Conservation (phyloP, 2,888 invertebrate species). For the Podabrus alpinus region DNA sequence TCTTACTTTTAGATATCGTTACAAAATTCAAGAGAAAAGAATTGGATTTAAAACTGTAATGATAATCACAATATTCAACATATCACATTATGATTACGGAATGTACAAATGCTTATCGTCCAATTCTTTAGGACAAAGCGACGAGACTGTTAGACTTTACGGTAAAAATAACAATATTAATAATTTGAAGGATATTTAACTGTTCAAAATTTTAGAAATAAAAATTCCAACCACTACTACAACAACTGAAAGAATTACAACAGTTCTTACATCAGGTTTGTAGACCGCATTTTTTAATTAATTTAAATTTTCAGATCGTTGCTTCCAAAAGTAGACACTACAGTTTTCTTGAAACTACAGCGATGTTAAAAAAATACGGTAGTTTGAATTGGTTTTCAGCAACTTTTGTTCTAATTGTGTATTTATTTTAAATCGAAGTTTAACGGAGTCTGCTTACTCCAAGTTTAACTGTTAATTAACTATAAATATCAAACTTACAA, state of each 20-base stretch:
- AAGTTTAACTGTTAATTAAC: too few species aligned
- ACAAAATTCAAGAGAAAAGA: slow-evolving; percentile 65
- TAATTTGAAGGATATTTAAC: background rate
- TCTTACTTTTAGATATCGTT: slow-evolving; percentile 61
- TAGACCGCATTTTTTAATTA: background rate
- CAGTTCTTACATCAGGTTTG: slow-evolving; percentile 34
- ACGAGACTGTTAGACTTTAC: slow-evolving; percentile 70
- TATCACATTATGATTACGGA: slow-evolving; percentile 65
- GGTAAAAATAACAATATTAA: slow-evolving; percentile 57
- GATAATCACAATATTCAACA: slow-evolving; percentile 65
- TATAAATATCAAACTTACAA: background rate
- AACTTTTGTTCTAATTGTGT: background rate
- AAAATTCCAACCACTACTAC: slow-evolving; percentile 48
- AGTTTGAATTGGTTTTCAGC: too few species aligned
- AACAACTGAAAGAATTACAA: slow-evolving; percentile 43
- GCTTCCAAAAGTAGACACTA: background rate
- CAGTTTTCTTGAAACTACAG: too few species aligned
- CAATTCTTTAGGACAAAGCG: slow-evolving; percentile 72
- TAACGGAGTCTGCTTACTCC: too few species aligned
- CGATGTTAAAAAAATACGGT: too few species aligned
- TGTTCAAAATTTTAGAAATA: slow-evolving; percentile 46
- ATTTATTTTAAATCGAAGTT: background rate
- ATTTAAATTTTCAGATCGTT: background rate
- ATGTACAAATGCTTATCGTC: slow-evolving; percentile 73
- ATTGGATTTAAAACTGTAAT: slow-evolving; percentile 67